Percentiles rank a stretch among this genome's conserved stretches.
These are phyloP conservation scores for Peromyscus eremicus DNA, from an alignment of 2,797 vertebrate genomes.

Conservation along the genomic window DNA sequence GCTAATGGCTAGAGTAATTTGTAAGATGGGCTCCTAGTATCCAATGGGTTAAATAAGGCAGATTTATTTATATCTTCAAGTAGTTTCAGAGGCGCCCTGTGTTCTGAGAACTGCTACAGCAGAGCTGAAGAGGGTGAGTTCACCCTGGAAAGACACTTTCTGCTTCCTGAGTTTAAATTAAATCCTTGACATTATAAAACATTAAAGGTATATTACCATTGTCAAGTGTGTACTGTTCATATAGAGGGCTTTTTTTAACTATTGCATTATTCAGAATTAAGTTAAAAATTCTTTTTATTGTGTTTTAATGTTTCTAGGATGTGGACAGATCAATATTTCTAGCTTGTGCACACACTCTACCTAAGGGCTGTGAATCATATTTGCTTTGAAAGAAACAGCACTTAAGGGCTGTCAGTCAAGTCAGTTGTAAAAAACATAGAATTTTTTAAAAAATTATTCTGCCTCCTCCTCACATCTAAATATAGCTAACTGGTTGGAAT, in stretches of 20 bases:
- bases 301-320: slow-evolving; percentile 77
- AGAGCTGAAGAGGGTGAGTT: slow-evolving; percentile 30
- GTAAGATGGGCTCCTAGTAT: neutral
- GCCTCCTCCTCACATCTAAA: slow-evolving; percentile 87
- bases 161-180: slow-evolving; percentile 75
- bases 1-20: slow-evolving; percentile 18
- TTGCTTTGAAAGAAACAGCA: slow-evolving; percentile 86
- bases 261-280: slow-evolving; percentile 81
- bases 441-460: slow-evolving; percentile 86
- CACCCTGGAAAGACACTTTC: slow-evolving; percentile 58
- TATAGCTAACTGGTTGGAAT: slow-evolving; percentile 84
- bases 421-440: slow-evolving; percentile 86
- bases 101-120: slow-evolving; percentile 66
- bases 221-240: slow-evolving; percentile 32
- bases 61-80: slow-evolving; percentile 70
- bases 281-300: slow-evolving; percentile 78
- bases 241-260: neutral
- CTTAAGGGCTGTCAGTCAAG: slow-evolving; percentile 87
- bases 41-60: slow-evolving; percentile 43
- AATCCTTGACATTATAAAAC: slow-evolving; percentile 36
- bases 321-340: slow-evolving; percentile 85
- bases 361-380: slow-evolving; percentile 85
- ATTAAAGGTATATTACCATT: slow-evolving; percentile 48
- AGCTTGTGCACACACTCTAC: slow-evolving; percentile 69
- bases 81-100: slow-evolving; percentile 44